Conservation (phyloP, 2,797 vertebrate genomes). For the Coccyzus lansbergi region DNA sequence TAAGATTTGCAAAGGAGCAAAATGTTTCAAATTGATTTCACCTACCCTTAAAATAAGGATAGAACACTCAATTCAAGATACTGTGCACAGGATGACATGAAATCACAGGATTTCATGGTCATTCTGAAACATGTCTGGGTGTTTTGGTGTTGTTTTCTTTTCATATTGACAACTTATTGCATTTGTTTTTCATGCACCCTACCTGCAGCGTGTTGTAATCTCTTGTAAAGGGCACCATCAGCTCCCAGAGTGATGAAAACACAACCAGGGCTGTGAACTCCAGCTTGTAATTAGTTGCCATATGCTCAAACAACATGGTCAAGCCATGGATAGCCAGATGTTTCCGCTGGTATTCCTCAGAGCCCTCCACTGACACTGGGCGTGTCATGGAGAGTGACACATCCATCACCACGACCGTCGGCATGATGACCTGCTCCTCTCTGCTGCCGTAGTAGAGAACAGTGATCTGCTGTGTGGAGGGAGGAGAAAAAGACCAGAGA, state of each 20-base stretch:
- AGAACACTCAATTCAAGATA: rapidly evolving
- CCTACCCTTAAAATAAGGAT: background rate
- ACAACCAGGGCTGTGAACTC: constrained; percentile 95
- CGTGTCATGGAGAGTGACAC: constrained; percentile 98
- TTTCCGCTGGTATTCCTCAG: constrained; percentile 94
- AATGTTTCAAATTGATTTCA: background rate
- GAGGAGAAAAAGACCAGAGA: background rate
- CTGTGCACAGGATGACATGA: rapidly evolving
- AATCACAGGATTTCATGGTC: background rate
- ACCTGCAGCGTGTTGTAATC: constrained; percentile 98
- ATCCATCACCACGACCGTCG: constrained; percentile 95
- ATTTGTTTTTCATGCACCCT: background rate
- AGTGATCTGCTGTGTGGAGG: background rate
- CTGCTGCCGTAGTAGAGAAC: background rate
- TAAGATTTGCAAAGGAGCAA: rapidly evolving
- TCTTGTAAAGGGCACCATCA: constrained; percentile 95
- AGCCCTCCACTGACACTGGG: constrained; percentile 89
- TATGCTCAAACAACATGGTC: constrained; percentile 98
- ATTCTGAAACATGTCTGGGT: rapidly evolving
- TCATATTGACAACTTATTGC: rapidly evolving
- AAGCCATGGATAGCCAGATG: constrained; percentile 94
- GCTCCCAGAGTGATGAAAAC: constrained; percentile 96
- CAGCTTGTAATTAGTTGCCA: constrained; percentile 96
- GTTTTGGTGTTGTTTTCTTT: rapidly evolving
- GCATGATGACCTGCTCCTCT: constrained; percentile 81